Percentiles rank a stretch among this genome's conserved stretches.
Evolutionary conservation across 2,797 vertebrate species (phyloP).

Genomic region (Arctocebus calabarensis): DNA sequence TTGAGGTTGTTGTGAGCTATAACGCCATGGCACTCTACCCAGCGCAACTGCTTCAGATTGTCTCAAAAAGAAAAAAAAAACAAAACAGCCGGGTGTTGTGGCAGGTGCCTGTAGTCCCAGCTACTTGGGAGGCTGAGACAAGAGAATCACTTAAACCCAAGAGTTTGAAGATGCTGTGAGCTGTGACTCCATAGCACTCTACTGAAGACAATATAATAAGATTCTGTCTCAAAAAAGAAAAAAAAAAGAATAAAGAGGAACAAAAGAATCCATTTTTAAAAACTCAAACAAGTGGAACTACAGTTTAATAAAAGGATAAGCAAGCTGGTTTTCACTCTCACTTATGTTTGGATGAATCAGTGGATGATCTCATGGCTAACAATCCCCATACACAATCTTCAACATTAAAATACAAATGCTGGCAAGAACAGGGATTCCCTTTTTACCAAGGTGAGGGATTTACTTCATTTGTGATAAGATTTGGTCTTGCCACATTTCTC

Average conservation of each 20-base stretch:
- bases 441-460: not conserved
- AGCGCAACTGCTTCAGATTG: no score
- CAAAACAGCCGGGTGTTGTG: no score
- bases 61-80: no score
- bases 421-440: not conserved
- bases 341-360: not conserved
- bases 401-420: not conserved
- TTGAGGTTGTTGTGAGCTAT: no score
- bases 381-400: not conserved
- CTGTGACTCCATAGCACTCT: no score
- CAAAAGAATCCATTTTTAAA: constrained; percentile 36
- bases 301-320: not conserved
- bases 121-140: no score
- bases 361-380: not conserved
- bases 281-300: not conserved
- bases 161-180: no score
- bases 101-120: no score
- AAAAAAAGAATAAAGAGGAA: not conserved
- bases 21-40: no score
- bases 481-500: not conserved
- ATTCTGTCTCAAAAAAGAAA: no score
- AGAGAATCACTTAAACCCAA: no score
- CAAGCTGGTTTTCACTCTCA: not conserved
- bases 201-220: no score
- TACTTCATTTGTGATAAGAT: constrained; percentile 1